These are phyloP conservation scores for Zaprionus obscuricornis DNA, from an alignment of 2,888 invertebrate genomes.

Conservation along the genomic window DNA sequence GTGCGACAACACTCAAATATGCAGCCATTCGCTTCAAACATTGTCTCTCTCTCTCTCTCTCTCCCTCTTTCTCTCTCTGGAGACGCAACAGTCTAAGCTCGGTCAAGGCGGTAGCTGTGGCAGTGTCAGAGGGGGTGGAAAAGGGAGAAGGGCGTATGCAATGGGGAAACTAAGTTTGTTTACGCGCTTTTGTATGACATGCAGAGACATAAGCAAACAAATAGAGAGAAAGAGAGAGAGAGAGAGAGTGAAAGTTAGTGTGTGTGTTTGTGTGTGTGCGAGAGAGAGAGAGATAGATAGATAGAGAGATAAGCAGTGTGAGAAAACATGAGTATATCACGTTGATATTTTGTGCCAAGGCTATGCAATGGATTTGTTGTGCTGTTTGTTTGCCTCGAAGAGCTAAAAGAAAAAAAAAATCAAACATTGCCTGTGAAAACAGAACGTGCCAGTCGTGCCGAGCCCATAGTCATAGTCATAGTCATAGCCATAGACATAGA, in stretches of 20 bases:
- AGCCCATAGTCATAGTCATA: too few species aligned
- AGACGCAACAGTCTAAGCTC: too few species aligned
- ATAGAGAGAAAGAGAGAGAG: conserved; percentile 7
- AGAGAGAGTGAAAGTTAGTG: not conserved
- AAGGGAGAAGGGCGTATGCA: too few species aligned
- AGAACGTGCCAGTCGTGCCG: conserved; percentile 44
- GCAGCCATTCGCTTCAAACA: too few species aligned
- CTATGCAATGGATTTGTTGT: conserved; percentile 18
- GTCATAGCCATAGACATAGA: too few species aligned
- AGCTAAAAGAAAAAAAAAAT: conserved; percentile 35
- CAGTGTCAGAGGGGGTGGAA: not conserved
- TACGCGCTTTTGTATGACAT: conserved; percentile 50
- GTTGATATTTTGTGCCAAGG: conserved; percentile 41
- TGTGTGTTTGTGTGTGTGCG: too few species aligned
- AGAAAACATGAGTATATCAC: too few species aligned
- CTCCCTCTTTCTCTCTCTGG: too few species aligned
- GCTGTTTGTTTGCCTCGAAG: conserved; percentile 43
- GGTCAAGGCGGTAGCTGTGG: not conserved
- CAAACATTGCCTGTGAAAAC: conserved; percentile 21
- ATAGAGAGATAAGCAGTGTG: too few species aligned
- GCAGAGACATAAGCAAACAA: conserved; percentile 27
- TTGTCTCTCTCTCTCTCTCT: too few species aligned
- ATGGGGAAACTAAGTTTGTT: conserved; percentile 48
- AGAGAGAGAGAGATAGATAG: too few species aligned
- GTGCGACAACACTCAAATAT: conserved; percentile 58